These are phyloP conservation scores for Eledone cirrhosa DNA, from an alignment of 2,888 invertebrate genomes.

Conservation along the genomic window DNA sequence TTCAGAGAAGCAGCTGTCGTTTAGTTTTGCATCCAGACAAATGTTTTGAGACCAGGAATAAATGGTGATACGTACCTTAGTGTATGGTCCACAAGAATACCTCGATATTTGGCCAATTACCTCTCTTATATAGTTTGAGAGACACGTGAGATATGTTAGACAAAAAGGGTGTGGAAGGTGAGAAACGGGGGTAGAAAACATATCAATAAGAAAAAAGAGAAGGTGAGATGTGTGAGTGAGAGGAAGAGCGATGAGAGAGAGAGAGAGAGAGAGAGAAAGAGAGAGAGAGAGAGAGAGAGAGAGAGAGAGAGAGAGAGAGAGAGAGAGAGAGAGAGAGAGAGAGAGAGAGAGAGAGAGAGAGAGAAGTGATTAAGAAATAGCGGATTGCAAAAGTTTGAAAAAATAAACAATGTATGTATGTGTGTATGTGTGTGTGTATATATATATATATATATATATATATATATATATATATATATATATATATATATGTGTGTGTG, in stretches of 20 bases:
- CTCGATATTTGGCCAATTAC: too few species aligned
- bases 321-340: not conserved
- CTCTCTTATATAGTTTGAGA: too few species aligned
- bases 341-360: too few species aligned
- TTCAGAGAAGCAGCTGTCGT: too few species aligned
- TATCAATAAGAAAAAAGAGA: not conserved
- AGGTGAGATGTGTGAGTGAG: not conserved
- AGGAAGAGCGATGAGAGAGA: not conserved
- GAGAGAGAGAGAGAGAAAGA: not conserved
- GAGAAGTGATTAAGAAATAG: too few species aligned
- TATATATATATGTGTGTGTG: not conserved
- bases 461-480: not conserved
- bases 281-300: not conserved
- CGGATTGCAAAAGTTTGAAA: too few species aligned
- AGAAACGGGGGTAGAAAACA: not conserved
- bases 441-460: constrained; percentile 18
- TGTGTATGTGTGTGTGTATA: not conserved
- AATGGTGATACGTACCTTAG: too few species aligned
- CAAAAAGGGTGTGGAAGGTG: not conserved
- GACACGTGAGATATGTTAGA: too few species aligned
- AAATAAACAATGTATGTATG: too few species aligned
- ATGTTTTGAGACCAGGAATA: too few species aligned
- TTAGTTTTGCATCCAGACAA: too few species aligned
- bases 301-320: not conserved
- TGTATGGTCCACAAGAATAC: too few species aligned